These are phyloP conservation scores for Uropetala carovei DNA, from an alignment of 2,888 invertebrate genomes.

Conservation along the genomic window DNA sequence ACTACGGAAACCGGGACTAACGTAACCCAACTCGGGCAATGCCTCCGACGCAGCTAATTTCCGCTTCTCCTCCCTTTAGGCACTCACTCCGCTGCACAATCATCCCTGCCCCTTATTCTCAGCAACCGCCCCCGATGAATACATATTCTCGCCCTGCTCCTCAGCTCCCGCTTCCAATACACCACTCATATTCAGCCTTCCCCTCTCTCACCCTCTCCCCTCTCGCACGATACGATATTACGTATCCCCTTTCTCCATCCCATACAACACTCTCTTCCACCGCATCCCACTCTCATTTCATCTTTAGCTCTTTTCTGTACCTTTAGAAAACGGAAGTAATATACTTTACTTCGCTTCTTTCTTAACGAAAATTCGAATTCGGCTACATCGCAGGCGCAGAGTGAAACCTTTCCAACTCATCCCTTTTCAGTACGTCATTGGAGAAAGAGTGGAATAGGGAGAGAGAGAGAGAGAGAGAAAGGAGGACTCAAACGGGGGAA, in stretches of 20 bases:
- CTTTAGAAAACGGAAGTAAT: background rate
- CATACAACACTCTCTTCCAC: background rate
- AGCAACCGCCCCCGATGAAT: background rate
- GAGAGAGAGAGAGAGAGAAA: background rate
- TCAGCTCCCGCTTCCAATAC: background rate
- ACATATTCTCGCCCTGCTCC: background rate
- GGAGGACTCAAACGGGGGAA: background rate
- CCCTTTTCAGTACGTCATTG: background rate
- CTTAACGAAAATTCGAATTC: background rate
- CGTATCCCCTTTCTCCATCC: conserved; percentile 6
- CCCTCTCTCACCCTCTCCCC: background rate
- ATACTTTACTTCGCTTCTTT: conserved; percentile 5
- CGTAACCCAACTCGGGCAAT: background rate
- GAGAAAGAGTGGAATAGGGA: background rate
- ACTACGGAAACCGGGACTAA: background rate
- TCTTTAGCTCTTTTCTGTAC: background rate
- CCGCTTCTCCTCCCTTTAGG: conserved; percentile 4
- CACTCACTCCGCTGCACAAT: conserved; percentile 3
- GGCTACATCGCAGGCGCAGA: background rate
- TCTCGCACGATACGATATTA: background rate
- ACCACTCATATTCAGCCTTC: background rate
- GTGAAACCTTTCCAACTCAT: conserved; percentile 38
- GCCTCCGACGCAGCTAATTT: background rate
- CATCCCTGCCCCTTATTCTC: background rate
- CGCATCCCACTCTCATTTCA: no score